Evolutionary conservation across 2,797 vertebrate genomes (phyloP), one percentile per base, ranked within the genome.

Genomic region (Gastrophryne carolinensis): DNA sequence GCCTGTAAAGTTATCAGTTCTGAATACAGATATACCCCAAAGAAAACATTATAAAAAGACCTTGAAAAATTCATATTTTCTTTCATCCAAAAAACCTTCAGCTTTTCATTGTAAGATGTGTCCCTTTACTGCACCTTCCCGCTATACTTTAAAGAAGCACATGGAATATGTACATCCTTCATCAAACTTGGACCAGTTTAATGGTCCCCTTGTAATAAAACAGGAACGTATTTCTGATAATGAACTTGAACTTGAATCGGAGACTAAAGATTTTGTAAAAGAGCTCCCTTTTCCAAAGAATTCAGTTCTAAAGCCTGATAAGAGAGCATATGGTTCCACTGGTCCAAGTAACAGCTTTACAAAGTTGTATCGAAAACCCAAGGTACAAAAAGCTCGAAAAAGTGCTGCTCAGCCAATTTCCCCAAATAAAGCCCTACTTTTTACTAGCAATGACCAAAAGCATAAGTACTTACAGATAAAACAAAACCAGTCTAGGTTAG

Each of bases 61-160:
- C 44, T 70, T 84, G 73, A 90, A 90, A 86, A 87, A 88, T 75
- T 73, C 88, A 0, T 81, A 85, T 81, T 82, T 80, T 41, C 86
- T 85, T 62, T 86, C 89, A 34, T 86, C 89, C 62, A 91, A 88
- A 86, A 92, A 90, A 56, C 87, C 87, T 24, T 84, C 90, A 0
- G 69, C 85, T 0, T 90, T 90, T 1, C 75, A 89, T 57, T 93
- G 91, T 86, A 89, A 92, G 82, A 86, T 91, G 78, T 91, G 90
- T 82, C 89, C 92, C 11, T 94, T 95, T 82, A 89, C 85, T 32
- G 90, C 91, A 75, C 88, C 86, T 79, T 85, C 88, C 79, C 88
- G 87, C 83, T 90, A 85, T 74, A 83, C 95, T 87, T 93, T 97
- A 84, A 93, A 89, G 86, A 98, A 98, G 84, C 96, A 92, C 62